A percentile compares a stretch with the other conserved stretches of the same genome.
These are phyloP conservation scores for Stegodyphus mimosarum DNA, from an alignment of 1,140 invertebrate species.

Conservation along the genomic window DNA sequence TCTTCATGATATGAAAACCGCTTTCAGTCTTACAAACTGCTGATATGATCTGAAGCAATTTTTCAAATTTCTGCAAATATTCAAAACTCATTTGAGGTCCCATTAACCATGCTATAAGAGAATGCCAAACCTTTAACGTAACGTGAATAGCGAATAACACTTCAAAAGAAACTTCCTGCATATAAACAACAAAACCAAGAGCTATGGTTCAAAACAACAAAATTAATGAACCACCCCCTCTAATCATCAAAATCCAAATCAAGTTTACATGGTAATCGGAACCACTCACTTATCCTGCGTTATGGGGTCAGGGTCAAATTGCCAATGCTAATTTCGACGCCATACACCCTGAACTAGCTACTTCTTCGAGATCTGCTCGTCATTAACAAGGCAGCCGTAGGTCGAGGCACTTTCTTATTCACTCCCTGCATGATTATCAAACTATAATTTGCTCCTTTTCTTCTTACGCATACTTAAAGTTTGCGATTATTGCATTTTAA, in stretches of 20 bases:
- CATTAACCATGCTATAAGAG: neutral
- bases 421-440: neutral
- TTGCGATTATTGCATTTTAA: slow-evolving; percentile 8
- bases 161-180: neutral
- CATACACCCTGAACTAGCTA: slow-evolving; percentile 11
- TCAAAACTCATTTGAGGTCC: neutral
- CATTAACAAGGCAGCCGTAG: neutral
- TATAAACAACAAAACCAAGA: neutral
- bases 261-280: slow-evolving; percentile 34
- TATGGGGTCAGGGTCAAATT: slow-evolving; percentile 22
- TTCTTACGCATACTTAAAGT: neutral
- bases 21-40: too few species aligned
- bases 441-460: too few species aligned
- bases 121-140: neutral
- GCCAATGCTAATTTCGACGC: slow-evolving; percentile 30
- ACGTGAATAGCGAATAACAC: neutral
- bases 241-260: neutral
- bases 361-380: neutral
- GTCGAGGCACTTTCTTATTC: neutral
- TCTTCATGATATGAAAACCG: too few species aligned
- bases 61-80: neutral
- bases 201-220: neutral
- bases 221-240: neutral
- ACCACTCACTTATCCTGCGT: slow-evolving; percentile 12
- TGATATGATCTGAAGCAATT: too few species aligned